Evolutionary conservation across 2,797 vertebrate genomes (phyloP).

Genomic region (Rhynchotus rufescens): DNA sequence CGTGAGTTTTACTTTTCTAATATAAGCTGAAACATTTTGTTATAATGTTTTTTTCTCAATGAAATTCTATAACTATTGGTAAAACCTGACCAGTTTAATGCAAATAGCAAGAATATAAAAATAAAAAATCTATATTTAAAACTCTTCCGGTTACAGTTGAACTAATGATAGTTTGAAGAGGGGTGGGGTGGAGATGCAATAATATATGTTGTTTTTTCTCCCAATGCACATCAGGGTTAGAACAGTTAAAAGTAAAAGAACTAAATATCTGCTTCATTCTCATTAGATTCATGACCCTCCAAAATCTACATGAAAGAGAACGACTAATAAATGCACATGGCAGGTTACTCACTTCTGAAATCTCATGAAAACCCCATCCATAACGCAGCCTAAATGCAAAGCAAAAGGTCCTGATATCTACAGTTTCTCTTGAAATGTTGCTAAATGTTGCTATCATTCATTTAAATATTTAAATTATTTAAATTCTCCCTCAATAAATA

Average conservation of each 20-base stretch:
- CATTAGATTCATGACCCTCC: not conserved
- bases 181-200: not conserved
- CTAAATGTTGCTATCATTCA: not conserved
- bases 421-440: not conserved
- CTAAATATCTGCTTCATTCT: not conserved
- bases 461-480: slow-evolving; percentile 15
- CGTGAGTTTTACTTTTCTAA: not conserved
- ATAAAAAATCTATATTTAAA: not conserved
- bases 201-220: not conserved
- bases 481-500: slow-evolving; percentile 7
- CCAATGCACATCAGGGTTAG: not conserved
- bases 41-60: not conserved
- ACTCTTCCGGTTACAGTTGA: not conserved
- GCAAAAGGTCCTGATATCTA: not conserved
- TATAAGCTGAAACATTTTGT: not conserved
- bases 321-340: not conserved
- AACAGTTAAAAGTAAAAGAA: not conserved
- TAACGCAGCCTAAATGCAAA: not conserved
- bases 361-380: not conserved
- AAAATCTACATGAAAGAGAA: not conserved
- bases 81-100: not conserved
- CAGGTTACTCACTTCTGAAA: not conserved
- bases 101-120: not conserved
- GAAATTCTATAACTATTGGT: not conserved
- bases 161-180: not conserved